Conservation (phyloP, 2,888 invertebrate genomes). For the Patella pellucida region DNA sequence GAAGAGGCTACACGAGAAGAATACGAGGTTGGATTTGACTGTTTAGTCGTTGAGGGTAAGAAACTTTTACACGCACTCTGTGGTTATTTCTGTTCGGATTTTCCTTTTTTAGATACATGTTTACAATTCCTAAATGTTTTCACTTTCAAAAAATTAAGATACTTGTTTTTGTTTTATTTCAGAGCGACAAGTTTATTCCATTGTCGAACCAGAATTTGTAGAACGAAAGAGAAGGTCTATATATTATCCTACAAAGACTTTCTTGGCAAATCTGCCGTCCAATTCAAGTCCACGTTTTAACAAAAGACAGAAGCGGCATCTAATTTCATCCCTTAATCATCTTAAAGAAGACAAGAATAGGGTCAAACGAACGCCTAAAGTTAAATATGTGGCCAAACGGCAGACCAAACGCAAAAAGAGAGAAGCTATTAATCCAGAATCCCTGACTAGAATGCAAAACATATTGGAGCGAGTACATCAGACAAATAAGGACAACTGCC, state of each 20-base stretch:
- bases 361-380: slow-evolving; percentile 17
- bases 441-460: slow-evolving; percentile 49
- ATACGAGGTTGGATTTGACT: slow-evolving; percentile 89
- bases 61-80: slow-evolving; percentile 3
- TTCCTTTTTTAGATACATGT: too few relatives aligned
- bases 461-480: slow-evolving; percentile 49
- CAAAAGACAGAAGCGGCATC: slow-evolving; percentile 29
- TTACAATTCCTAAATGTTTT: too few relatives aligned
- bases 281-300: slow-evolving; percentile 36
- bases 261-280: slow-evolving; percentile 30
- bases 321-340: slow-evolving; percentile 32
- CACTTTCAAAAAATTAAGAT: not conserved
- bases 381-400: slow-evolving; percentile 8
- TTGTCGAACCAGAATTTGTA: slow-evolving; percentile 53
- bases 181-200: slow-evolving; percentile 58
- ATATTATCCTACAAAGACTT: slow-evolving; percentile 32
- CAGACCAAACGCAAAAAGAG: slow-evolving; percentile 43
- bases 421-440: slow-evolving; percentile 58
- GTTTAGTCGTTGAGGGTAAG: slow-evolving; percentile 90
- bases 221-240: slow-evolving; percentile 46
- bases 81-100: too few relatives aligned
- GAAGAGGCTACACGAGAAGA: slow-evolving; percentile 93
- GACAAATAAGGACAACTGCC: slow-evolving; percentile 57
- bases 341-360: slow-evolving; percentile 16
- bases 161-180: slow-evolving; percentile 15